Evolutionary conservation across 2,113 vertebrate genomes (phyloP), one percentile per base, ranked within the genome.

Genomic region (Gymnarchus niloticus): DNA sequence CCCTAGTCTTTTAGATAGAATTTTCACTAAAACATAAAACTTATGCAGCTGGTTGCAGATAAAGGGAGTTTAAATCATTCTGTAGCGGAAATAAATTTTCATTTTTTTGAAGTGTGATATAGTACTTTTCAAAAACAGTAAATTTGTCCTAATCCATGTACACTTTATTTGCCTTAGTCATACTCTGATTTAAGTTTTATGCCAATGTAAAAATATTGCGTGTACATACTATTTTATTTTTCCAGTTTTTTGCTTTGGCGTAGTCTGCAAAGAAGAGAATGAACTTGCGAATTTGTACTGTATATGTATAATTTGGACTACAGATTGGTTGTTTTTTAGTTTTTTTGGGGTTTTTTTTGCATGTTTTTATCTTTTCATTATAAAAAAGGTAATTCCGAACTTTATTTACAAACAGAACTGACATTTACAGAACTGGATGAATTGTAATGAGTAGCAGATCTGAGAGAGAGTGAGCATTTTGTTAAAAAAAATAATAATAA

Each of bases 301-400:
- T 98, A 96, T 95, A 96, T 98, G 96, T 98, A 96, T 97, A 95
- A 96, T 97, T 98, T 99, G 96, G 95, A 96, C 96, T 97, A 97
- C 95, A 96, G 94, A 97, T 96, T 96, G 96, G 96, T 96, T 96
- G n/a, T n/a, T n/a, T 95, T 41, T 28, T 33, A 12, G 28, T 28
- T 65, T 61, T 17, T 93, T 87, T n/a, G n/a, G n/a, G n/a, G n/a
- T 97, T 99, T 54, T 83, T 94, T 97, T 99, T 99, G 98, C 98
- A 99, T 99, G 98, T 99, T 98, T 98, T 96, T 96, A 97, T 97
- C 95, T 97, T 97, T 94, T 96, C 90, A 92, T 96, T 96, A 94
- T 95, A 94, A 93, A 94, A 86, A 96, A 94, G 93, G 91, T 95
- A 95, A 95, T 95, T 97, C 95, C 95, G 93, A 93, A 93, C 95